Conservation (phyloP, 2,113 vertebrate genomes). For the Oreochromis spilurus region DNA sequence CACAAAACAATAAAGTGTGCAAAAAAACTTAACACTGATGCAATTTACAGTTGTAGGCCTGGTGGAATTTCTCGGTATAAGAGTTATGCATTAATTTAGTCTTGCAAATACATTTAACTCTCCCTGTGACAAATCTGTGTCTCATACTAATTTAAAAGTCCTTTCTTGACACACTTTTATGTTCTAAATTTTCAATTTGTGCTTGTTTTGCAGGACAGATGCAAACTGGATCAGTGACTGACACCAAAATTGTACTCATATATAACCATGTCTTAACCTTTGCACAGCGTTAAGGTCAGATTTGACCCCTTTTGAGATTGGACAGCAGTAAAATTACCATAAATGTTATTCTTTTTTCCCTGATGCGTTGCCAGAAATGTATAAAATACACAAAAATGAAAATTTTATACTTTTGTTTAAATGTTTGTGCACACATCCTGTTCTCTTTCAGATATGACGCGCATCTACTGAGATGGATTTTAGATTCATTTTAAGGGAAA, state of each 20-base stretch:
- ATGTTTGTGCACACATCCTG: background rate
- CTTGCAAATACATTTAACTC: background rate
- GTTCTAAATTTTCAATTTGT: background rate
- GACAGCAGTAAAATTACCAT: background rate
- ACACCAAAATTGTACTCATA: background rate
- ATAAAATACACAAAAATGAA: background rate
- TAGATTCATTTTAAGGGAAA: background rate
- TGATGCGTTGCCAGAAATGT: rapidly evolving
- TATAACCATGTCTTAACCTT: background rate
- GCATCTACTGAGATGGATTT: background rate
- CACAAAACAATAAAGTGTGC: background rate
- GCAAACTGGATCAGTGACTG: background rate
- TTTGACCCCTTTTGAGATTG: background rate
- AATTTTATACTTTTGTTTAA: background rate
- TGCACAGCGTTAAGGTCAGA: rapidly evolving
- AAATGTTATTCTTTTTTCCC: background rate
- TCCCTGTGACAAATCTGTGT: background rate
- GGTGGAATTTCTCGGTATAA: background rate
- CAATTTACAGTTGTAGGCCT: background rate
- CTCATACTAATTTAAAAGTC: rapidly evolving
- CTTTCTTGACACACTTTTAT: background rate
- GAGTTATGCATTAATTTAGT: rapidly evolving
- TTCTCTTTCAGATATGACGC: background rate
- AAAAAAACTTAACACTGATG: rapidly evolving
- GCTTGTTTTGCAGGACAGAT: background rate